A percentile compares a stretch with the other conserved stretches of the same genome.
These are phyloP conservation scores for Reinhardtius hippoglossoides DNA, from an alignment of 2,113 vertebrate genomes.

Conservation along the genomic window DNA sequence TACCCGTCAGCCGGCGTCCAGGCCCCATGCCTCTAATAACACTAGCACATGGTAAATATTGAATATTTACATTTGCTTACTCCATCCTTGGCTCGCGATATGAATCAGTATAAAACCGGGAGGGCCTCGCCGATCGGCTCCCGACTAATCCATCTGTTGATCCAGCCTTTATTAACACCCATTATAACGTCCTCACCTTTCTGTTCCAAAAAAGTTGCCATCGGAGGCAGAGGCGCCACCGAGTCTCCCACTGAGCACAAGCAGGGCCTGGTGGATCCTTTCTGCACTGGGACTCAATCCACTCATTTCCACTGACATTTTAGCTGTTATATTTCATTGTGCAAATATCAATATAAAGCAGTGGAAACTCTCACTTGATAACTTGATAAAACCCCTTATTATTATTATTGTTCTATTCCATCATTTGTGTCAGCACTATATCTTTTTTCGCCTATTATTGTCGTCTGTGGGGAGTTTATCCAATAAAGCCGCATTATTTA, in stretches of 20 bases:
- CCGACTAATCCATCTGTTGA: conserved; percentile 75
- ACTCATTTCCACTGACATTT: conserved; percentile 69
- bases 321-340: conserved; percentile 44
- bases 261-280: neutral
- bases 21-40: conserved; percentile 81
- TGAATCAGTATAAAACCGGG: conserved; percentile 79
- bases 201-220: conserved; percentile 63
- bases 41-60: conserved; percentile 83
- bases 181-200: conserved; percentile 40
- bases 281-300: conserved; percentile 20
- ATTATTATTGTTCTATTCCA: conserved; percentile 35
- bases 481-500: conserved; percentile 75
- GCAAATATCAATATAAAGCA: conserved; percentile 58
- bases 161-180: conserved; percentile 76
- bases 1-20: conserved; percentile 70
- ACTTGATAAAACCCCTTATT: conserved; percentile 46
- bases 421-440: neutral
- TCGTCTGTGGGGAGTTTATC: conserved; percentile 61
- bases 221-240: conserved; percentile 7
- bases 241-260: neutral
- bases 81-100: conserved; percentile 69
- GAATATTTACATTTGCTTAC: conserved; percentile 86
- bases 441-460: conserved; percentile 15
- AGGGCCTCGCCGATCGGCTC: conserved; percentile 48
- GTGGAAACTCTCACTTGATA: conserved; percentile 48